Evolutionary conservation across 2,888 invertebrate genomes (phyloP), one percentile per base, ranked within the genome.

Genomic region (Embidobia sp.): DNA sequence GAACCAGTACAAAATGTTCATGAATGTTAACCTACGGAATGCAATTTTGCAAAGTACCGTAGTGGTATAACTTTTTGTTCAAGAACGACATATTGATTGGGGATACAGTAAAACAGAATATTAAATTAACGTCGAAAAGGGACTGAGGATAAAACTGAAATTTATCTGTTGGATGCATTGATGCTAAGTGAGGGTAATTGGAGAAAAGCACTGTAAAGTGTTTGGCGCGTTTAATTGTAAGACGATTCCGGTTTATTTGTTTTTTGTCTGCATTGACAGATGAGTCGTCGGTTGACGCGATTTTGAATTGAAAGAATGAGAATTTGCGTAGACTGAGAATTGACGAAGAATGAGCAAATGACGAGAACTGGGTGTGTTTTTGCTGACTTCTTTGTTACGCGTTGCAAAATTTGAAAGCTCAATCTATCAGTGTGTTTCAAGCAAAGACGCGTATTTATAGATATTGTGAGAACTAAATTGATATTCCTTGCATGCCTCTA

Each of bases 171-270:
- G 22, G 35, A 35, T 35, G 35, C 35, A 51, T 51, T 51, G 35
- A 26, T 33, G 18, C 27, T 49, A 49, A 49, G 49, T 29, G 48
- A 48, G n/a, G 2, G 29, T 29, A 29, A n/a, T 48, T 48, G 29
- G 16, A 16, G 29, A 10, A 48, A 48, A 48, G 48, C 22, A 29
- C 10, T 48, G 29, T n/a, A 29, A 13, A 29, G 27, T 27, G 10
- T 27, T 7, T 19, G 42, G n/a, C 22, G 26, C 26, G 48, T 48
- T 48, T 48, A 49, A 49, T 49, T 49, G 33, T 33, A 19, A 49
- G 11, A 11, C 19, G 33, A 49, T 33, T 49, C 16, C 29, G 10
- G n/a, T 49, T 10, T 49, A 19, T 33, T 33, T 49, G 18, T 33
- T 49, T 49, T 44, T 26, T 13, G 40, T 44, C 22, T 48, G 29